Evolutionary conservation across 1,140 invertebrate genomes (phyloP).

Genomic region (Stegodyphus mimosarum): DNA sequence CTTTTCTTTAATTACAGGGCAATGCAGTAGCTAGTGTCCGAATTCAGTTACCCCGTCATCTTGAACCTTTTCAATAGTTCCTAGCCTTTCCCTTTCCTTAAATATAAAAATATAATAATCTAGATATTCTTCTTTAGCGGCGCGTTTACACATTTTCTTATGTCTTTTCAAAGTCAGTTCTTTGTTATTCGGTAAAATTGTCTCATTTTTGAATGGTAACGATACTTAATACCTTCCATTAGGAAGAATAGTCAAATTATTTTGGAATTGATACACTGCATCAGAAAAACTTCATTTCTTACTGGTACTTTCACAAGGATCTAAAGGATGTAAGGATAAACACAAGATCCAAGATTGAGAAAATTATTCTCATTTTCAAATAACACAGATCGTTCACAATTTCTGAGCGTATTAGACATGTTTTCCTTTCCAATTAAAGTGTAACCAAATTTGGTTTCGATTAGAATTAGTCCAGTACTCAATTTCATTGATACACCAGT

Average conservation of each 20-base stretch:
- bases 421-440: background rate
- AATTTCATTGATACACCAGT: background rate
- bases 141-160: background rate
- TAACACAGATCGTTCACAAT: background rate
- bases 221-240: no score
- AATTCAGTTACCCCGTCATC: background rate
- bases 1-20: conserved; percentile 15
- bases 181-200: no score
- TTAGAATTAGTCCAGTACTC: no score
- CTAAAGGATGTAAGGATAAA: background rate
- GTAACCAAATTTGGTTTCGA: no score
- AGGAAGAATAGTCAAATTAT: no score
- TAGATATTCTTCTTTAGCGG: background rate
- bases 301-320: background rate
- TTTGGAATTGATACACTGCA: no score
- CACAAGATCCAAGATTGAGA: no score
- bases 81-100: background rate
- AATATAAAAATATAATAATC: background rate
- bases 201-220: no score
- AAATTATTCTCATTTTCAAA: no score
- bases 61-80: background rate
- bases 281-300: background rate
- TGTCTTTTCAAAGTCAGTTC: no score
- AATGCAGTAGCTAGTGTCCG: conserved; percentile 11
- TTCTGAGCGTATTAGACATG: background rate